phyloP scores from a whole-genome alignment of 2,113 vertebrate species.

The Syrmaticus mikado region DNA sequence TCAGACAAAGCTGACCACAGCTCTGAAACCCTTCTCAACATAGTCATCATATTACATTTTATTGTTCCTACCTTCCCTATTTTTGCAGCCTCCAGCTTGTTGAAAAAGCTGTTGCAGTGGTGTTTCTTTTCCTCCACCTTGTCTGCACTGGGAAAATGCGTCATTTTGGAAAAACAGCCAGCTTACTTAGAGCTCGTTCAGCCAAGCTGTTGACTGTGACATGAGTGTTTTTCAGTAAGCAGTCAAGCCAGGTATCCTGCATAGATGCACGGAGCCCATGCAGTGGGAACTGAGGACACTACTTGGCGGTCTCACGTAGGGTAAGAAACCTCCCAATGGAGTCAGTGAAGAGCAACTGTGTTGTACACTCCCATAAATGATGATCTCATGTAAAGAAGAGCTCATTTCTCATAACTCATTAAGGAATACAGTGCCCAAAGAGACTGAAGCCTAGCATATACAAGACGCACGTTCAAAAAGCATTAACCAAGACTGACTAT shows the following conservation, averaged over 20 bases:
- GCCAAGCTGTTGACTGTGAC: neutral
- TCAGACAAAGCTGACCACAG: constrained; percentile 40
- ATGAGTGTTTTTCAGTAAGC: neutral
- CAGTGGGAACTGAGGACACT: neutral
- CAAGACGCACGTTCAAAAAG: neutral
- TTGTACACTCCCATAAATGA: neutral
- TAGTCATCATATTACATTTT: neutral
- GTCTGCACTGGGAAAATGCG: neutral
- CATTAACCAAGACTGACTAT: neutral
- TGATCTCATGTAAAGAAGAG: neutral
- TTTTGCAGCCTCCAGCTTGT: constrained; percentile 2
- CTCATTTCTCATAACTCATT: neutral
- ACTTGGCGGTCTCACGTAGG: neutral
- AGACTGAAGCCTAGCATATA: neutral
- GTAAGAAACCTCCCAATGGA: neutral
- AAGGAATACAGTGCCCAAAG: neutral
- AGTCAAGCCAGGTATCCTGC: neutral
- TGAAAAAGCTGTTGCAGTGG: neutral
- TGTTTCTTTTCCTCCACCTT: neutral
- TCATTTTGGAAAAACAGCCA: neutral
- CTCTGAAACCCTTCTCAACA: neutral
- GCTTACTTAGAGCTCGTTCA: neutral
- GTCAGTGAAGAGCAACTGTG: neutral
- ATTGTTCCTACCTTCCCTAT: neutral
- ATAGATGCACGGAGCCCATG: neutral